These are phyloP conservation scores for Phyllotreta striolata DNA, from an alignment of 2,888 invertebrate genomes.

Conservation along the genomic window DNA sequence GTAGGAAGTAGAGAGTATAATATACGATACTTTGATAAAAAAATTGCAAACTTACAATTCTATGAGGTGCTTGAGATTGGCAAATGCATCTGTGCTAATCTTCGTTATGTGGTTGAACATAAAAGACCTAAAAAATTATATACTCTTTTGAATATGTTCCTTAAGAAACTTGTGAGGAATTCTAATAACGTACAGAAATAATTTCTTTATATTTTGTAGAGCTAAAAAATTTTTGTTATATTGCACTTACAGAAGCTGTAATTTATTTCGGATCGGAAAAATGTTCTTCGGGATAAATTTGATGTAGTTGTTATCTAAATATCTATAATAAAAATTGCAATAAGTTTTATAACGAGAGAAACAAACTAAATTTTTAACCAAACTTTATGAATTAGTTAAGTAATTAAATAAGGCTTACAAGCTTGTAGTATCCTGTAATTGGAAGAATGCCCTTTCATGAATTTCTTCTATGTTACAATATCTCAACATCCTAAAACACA, in stretches of 20 bases:
- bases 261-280: constrained; percentile 57
- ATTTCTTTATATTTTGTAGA: background rate
- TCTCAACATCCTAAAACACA: constrained; percentile 58
- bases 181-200: background rate
- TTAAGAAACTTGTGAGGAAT: background rate
- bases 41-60: constrained; percentile 36
- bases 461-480: constrained; percentile 60
- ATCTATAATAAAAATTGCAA: constrained; percentile 51
- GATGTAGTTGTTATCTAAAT: constrained; percentile 63
- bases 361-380: too few relatives aligned
- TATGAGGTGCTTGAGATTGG: constrained; percentile 21
- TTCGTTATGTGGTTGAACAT: constrained; percentile 45
- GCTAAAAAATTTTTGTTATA: background rate
- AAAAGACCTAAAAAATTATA: constrained; percentile 45
- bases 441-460: constrained; percentile 55
- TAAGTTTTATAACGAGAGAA: background rate
- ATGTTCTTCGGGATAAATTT: constrained; percentile 56
- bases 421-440: constrained; percentile 48
- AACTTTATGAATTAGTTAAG: constrained; percentile 44
- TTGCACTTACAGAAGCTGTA: constrained; percentile 60
- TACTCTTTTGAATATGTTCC: background rate
- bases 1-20: background rate
- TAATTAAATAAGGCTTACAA: constrained; percentile 28
- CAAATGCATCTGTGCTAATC: constrained; percentile 29
- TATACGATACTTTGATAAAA: background rate